Base-by-base conservation (phyloP, 2,888 invertebrate genomes). In the Trissolcus japonicus region DNA sequence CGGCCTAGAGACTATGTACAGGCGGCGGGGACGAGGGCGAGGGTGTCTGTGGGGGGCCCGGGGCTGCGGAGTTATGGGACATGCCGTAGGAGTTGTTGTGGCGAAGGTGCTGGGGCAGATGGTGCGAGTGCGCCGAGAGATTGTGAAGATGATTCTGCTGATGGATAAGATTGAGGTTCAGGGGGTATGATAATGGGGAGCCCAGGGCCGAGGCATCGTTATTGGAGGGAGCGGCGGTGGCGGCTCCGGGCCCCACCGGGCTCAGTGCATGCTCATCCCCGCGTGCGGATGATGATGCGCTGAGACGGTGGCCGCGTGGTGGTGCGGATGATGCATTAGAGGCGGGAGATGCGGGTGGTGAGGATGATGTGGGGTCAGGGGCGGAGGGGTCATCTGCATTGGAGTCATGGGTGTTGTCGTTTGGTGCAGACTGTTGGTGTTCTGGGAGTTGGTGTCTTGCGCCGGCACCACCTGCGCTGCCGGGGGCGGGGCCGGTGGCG, bases 241-340 rank as follows among this genome's bases (percentile, higher is more conserved):
- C 86, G 87, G 85, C 85, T 87, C 88, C 89, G 92, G 93, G 92
- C 93, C 91, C 93, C 93, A 92, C 93, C 93, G 92, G 93, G 93
- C 93, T 94, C 94, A 94, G 93, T 94, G 94, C 89, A 94, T 91
- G 89, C 93, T 88, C 89, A 89, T 88, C 85, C 87, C 89, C 85
- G 90, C 86, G 90, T 90, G 89, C 82, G 87, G 86, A 87, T 90
- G 85, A 86, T 86, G 84, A 86, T 86, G 86, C 81, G 85, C 85
- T 84, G 87, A 84, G 59, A 88, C 88, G 87, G 88, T 86, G 73
- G 88, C 84, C 84, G 86, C 88, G 86, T 87, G 88, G 86, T 88
- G 89, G 90, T 87, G 90, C 78, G 86, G 90, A 88, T 87, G 90
- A 87, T 89, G 89, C 86, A 93, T 91, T 87, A 92, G 92, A 86